These are phyloP conservation scores for Eptesicus fuscus DNA, from an alignment of 2,113 vertebrate genomes.

Conservation along the genomic window DNA sequence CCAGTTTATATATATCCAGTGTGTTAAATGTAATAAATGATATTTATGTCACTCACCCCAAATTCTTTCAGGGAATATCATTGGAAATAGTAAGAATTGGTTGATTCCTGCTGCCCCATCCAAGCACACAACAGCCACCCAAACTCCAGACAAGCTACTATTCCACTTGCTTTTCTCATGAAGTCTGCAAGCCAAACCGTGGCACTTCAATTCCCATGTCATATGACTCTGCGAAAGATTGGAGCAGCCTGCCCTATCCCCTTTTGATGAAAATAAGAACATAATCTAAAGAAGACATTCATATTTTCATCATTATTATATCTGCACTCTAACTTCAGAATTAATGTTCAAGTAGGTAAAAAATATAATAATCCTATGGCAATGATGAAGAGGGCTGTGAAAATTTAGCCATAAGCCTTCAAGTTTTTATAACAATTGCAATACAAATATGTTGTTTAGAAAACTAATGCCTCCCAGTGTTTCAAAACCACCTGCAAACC, in stretches of 20 bases:
- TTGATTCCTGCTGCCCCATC: neutral
- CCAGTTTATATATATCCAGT: neutral
- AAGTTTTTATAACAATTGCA: neutral
- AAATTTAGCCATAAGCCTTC: neutral
- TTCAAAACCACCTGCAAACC: neutral
- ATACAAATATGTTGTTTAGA: neutral
- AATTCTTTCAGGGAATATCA: neutral
- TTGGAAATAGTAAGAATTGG: neutral
- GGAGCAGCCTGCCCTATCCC: neutral
- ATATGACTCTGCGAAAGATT: neutral
- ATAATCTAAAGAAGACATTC: neutral
- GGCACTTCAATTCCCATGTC: neutral
- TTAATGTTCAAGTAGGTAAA: neutral
- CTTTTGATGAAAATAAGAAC: neutral
- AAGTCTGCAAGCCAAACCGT: neutral
- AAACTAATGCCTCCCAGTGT: neutral
- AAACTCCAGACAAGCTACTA: neutral
- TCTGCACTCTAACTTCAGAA: neutral
- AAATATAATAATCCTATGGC: neutral
- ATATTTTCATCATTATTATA: constrained; percentile 8
- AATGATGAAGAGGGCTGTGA: neutral
- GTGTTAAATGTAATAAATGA: neutral
- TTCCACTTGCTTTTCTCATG: neutral
- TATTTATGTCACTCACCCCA: neutral
- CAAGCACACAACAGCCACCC: neutral